Percentiles rank a stretch among this genome's conserved stretches.
Evolutionary conservation across 2,888 invertebrate genomes (phyloP).

Genomic region (Diadegma fenestrale): DNA sequence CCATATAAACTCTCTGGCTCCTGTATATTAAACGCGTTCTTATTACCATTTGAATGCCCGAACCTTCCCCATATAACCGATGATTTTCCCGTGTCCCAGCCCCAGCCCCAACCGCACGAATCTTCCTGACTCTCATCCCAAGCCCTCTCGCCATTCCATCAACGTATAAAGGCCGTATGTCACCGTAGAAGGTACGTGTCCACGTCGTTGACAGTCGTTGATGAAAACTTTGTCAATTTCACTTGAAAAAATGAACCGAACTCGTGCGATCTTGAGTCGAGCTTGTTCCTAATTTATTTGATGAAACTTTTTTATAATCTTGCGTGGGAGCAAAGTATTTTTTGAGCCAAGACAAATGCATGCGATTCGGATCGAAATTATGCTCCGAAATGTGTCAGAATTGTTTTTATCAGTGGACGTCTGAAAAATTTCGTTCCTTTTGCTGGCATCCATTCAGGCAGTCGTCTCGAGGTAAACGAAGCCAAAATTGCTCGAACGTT

Average conservation of each 20-base stretch:
- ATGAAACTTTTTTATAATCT: neutral
- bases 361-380: no score
- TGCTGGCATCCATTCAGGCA: neutral
- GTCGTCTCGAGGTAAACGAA: neutral
- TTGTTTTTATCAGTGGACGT: neutral
- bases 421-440: neutral
- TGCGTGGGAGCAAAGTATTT: no score
- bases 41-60: slow-evolving; percentile 83
- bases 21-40: slow-evolving; percentile 80
- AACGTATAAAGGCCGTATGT: slow-evolving; percentile 53
- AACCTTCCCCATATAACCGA: slow-evolving; percentile 26
- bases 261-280: neutral
- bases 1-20: slow-evolving; percentile 26
- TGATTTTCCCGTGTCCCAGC: slow-evolving; percentile 31
- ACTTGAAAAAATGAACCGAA: neutral
- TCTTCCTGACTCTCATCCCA: slow-evolving; percentile 51
- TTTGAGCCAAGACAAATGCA: no score
- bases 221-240: neutral
- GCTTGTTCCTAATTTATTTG: neutral
- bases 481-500: slow-evolving; percentile 44
- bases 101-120: slow-evolving; percentile 76
- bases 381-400: no score
- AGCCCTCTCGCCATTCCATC: slow-evolving; percentile 15
- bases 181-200: slow-evolving; percentile 31
- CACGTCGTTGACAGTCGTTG: neutral